Conservation (phyloP, 2,113 vertebrate species). For the Oryzias celebensis region DNA sequence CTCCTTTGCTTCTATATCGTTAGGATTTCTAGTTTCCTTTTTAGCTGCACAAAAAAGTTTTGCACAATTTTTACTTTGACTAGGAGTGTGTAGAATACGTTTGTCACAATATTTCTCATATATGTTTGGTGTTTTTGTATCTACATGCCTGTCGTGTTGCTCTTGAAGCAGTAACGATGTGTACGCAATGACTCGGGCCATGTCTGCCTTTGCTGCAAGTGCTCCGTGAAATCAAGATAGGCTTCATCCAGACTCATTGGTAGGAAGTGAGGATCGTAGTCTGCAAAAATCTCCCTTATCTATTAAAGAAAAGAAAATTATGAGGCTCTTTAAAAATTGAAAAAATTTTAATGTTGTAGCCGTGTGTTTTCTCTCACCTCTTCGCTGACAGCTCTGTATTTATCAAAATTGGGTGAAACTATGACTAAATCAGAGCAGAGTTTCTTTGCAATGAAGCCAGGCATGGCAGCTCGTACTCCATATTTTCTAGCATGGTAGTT, state of each 20-base stretch:
- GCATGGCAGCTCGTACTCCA: conserved; percentile 95
- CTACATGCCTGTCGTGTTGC: conserved; percentile 43
- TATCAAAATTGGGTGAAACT: conserved; percentile 89
- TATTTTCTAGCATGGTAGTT: conserved; percentile 95
- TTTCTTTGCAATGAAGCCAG: conserved; percentile 97
- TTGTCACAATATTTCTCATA: background rate
- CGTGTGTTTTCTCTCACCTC: conserved; percentile 78
- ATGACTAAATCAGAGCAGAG: conserved; percentile 91
- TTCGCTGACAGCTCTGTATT: conserved; percentile 88
- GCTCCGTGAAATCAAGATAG: conserved; percentile 92
- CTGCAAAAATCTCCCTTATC: conserved; percentile 88
- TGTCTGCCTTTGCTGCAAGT: conserved; percentile 84
- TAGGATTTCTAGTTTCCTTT: conserved; percentile 1
- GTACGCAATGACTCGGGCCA: conserved; percentile 86
- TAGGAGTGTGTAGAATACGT: background rate
- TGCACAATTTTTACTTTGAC: background rate
- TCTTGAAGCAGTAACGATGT: conserved; percentile 60
- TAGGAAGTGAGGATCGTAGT: conserved; percentile 92
- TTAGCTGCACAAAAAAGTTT: conserved; percentile 30
- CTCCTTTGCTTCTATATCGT: conserved; percentile 16
- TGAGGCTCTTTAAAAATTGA: background rate
- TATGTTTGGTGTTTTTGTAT: background rate
- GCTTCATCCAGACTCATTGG: conserved; percentile 95
- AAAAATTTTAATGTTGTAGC: background rate
- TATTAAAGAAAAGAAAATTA: conserved; percentile 56